These are phyloP conservation scores for Macroteleia sp. DNA, from an alignment of 2,888 invertebrate genomes.

Conservation along the genomic window DNA sequence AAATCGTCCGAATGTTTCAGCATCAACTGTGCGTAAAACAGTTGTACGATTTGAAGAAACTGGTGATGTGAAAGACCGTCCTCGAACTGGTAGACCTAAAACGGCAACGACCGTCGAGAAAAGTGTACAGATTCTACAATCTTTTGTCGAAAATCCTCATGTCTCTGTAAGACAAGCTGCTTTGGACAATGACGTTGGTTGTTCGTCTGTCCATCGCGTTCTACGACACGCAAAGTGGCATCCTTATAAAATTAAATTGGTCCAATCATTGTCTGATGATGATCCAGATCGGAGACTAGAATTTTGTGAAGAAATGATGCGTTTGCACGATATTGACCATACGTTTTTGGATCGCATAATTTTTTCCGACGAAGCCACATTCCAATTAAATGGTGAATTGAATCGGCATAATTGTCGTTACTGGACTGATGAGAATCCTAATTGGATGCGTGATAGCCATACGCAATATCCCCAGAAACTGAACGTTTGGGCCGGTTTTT, in stretches of 20 bases:
- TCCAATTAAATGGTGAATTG: slow-evolving; percentile 69
- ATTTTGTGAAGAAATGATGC: slow-evolving; percentile 61
- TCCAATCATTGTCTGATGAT: slow-evolving; percentile 66
- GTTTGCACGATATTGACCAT: slow-evolving; percentile 24
- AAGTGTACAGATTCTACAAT: slow-evolving; percentile 9
- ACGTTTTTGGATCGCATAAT: slow-evolving; percentile 57
- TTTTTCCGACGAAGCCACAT: slow-evolving; percentile 68
- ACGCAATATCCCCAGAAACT: slow-evolving; percentile 9
- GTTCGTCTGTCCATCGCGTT: slow-evolving; percentile 9
- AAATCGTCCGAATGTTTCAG: slow-evolving; percentile 6
- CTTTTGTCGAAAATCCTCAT: slow-evolving; percentile 30
- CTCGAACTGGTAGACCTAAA: slow-evolving; percentile 19
- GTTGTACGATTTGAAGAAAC: slow-evolving; percentile 31
- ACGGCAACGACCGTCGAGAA: slow-evolving; percentile 24
- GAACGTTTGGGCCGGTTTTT: slow-evolving; percentile 16
- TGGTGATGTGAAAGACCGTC: slow-evolving; percentile 10
- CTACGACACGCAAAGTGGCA: slow-evolving; percentile 34
- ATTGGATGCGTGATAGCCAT: slow-evolving; percentile 5
- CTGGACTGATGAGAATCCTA: neutral
- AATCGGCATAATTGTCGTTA: slow-evolving; percentile 70
- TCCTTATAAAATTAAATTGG: slow-evolving; percentile 57
- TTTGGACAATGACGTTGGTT: neutral
- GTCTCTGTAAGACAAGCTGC: slow-evolving; percentile 3
- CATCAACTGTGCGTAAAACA: slow-evolving; percentile 18
- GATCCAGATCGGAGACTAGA: slow-evolving; percentile 63